Percentiles rank a stretch among this genome's conserved stretches.
phyloP scores from a whole-genome alignment of 37 sponge, comb jelly and placozoan species.

The Ephydatia muelleri region DNA sequence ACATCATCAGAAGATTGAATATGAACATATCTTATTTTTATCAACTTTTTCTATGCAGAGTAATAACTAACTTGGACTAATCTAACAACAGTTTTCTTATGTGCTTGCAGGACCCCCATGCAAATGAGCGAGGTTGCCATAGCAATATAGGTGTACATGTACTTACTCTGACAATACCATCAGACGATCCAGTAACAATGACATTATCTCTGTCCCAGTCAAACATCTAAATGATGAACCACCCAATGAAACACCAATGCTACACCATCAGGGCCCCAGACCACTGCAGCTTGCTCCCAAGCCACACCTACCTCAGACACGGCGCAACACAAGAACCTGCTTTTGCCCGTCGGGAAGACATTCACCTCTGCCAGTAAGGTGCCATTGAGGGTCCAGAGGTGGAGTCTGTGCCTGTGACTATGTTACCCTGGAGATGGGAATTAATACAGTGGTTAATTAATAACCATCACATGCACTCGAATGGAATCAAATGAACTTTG shows the following conservation, averaged over 20 bases:
- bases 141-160: too few species aligned
- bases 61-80: too few species aligned
- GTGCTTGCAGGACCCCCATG: too few species aligned
- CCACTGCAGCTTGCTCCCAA: background rate
- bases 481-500: too few species aligned
- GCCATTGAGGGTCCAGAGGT: background rate
- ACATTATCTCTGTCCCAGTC: conserved; percentile 96
- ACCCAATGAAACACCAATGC: too few species aligned
- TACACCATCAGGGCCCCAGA: background rate
- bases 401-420: conserved; percentile 24
- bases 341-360: background rate
- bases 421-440: background rate
- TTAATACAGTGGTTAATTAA: too few species aligned
- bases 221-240: conserved; percentile 47
- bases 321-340: background rate
- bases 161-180: conserved; percentile 94
- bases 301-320: background rate
- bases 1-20: too few species aligned
- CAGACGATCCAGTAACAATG: conserved; percentile 88
- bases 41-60: too few species aligned
- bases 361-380: background rate
- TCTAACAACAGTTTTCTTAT: too few species aligned
- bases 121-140: too few species aligned
- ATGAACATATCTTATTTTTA: too few species aligned
- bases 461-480: too few species aligned